phyloP scores from a whole-genome alignment of 2,797 vertebrate species.

The Rhyacichthys aspro region DNA sequence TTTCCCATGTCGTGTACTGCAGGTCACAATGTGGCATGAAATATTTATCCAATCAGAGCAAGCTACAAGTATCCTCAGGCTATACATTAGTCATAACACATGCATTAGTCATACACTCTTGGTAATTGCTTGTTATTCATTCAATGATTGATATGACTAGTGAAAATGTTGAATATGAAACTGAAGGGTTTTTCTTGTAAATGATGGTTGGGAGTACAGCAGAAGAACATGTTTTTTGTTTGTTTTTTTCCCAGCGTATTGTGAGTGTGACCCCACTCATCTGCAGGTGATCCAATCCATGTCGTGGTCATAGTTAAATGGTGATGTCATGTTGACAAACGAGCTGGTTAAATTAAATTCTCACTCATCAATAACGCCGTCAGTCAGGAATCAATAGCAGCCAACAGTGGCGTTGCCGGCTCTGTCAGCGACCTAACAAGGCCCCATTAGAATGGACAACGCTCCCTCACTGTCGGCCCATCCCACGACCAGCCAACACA shows the following conservation, averaged over 20 bases:
- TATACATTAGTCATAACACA: constrained; percentile 66
- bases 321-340: constrained; percentile 82
- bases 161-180: constrained; percentile 55
- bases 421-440: constrained; percentile 76
- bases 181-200: constrained; percentile 37
- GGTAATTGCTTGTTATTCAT: constrained; percentile 67
- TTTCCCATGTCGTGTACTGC: constrained; percentile 61
- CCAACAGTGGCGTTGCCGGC: constrained; percentile 66
- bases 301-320: constrained; percentile 76
- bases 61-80: constrained; percentile 63
- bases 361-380: constrained; percentile 81
- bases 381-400: constrained; percentile 78
- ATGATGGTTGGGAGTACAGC: constrained; percentile 18
- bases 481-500: constrained; percentile 32
- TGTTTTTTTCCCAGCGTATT: no score
- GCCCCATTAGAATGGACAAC: constrained; percentile 74
- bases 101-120: constrained; percentile 53
- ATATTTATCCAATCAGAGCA: constrained; percentile 76
- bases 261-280: constrained; percentile 36
- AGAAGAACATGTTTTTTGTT: not conserved
- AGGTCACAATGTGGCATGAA: constrained; percentile 68
- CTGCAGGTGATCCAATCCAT: constrained; percentile 56
- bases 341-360: constrained; percentile 82
- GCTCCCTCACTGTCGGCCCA: constrained; percentile 58
- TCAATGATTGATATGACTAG: constrained; percentile 64